Base-by-base conservation (phyloP, 2,888 invertebrate species). In the Athetis lepigone region DNA sequence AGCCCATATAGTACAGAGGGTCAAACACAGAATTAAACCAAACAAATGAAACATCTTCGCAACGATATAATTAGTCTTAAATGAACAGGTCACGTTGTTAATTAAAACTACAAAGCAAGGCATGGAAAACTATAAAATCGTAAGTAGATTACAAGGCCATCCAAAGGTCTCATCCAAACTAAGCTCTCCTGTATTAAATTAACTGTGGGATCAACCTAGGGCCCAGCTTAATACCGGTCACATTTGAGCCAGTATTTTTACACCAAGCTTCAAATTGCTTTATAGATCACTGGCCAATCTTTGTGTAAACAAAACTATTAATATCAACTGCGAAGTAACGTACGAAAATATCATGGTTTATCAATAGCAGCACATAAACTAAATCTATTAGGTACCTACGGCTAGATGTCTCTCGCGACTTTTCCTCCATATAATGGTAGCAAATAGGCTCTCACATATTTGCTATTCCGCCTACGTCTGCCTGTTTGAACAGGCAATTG, bases 401-500 rank as follows among this genome's bases (percentile, higher is more conserved):
- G 61, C 63, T 67, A 78, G 75, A 70, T 67, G 67, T 75, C 66
- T 78, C 59, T 56, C 71, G 65, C 59, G 79, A 78, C 71, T 82
- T 84, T 77, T 80, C 66, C 73, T 75, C 55, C 70, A 70, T 80
- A 83, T 84, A 86, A 85, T 83, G 66, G 75, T 77, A 79, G 75
- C 75, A 80, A 84, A 85, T 79, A 84, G 73, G 76, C 79, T 73
- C 75, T 75, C 78, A 75, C 73, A 79, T 81, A 84, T 87, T 89
- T 86, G 83, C 81, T 87, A 89, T 89, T 90, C 88, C 84, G 84
- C 80, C 79, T 86, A 79, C 86, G 85, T 85, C 74, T 80, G 77
- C 75, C 71, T 86, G 79, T 88, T 87, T 88, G 86, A 87, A 85
- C 83, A 85, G 81, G 77, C 87, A 88, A 89, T 89, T 86, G 88